Base-by-base conservation (phyloP, 2,888 invertebrate species). In the Melanophora roralis region DNA sequence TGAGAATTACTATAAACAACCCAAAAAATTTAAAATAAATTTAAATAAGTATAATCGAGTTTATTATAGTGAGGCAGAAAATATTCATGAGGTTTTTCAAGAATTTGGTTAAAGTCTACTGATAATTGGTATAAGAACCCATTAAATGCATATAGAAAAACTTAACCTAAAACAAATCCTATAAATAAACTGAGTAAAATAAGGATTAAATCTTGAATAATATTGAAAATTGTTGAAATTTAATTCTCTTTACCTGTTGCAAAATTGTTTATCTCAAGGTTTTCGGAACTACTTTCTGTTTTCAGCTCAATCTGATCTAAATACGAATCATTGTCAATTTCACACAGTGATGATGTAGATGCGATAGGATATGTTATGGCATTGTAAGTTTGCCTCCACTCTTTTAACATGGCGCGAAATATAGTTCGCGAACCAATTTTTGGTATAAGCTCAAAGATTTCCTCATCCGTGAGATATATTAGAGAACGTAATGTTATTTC, bases 341-440 rank as follows among this genome's bases (percentile, higher is more conserved):
- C 82, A 16, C 16, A 51, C n/a, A 12, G 8, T 9, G 81, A 75
- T 11, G 78, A 72, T 43, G 21, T 47, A 6, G 65, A 53, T 32
- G 23, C 2, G 27, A 6, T 76, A 19, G 36, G 6, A 59, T 19
- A 69, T 21, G n/a, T 23, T 32, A 43, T 45, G n/a, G 73, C 34
- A 51, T 78, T 78, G 49, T 82, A 59, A 5, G 60, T 67, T 55
- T 83, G 71, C 21, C 81, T 68, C 84, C 83, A 84, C 43, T 83
- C 78, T 2, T 64, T 59, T 6, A 84, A 49, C 38, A 76, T 78
- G 4, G 81, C 84, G 0, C 85, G 84, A 81, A 86, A 86, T 77
- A 85, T 85, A 5, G 85, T 82, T 4, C 85, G 83, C 59, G 83
- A 78, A 36, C 85, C 84, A 19, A 85, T 83, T 83, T 84, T 85